These are phyloP conservation scores for Phalloptychus januarius DNA, from an alignment of 2,797 vertebrate genomes.

Conservation along the genomic window DNA sequence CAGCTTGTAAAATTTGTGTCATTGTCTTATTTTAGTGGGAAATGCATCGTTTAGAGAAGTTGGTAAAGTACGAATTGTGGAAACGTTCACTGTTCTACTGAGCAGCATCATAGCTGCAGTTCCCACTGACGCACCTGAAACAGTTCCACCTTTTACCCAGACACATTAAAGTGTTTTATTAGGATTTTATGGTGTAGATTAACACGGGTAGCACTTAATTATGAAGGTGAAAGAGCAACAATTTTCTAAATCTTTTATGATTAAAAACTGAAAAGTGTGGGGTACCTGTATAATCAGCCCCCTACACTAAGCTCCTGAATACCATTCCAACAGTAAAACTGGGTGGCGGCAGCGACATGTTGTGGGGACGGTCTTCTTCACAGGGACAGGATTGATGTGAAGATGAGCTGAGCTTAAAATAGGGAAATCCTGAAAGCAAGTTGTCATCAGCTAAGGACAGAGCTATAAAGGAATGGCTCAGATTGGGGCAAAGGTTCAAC, in stretches of 20 bases:
- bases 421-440: background rate
- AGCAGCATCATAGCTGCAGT: slow-evolving; percentile 22
- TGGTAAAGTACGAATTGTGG: slow-evolving; percentile 3
- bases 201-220: background rate
- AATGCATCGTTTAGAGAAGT: slow-evolving; percentile 14
- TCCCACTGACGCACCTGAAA: slow-evolving; percentile 10
- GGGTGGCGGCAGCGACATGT: background rate
- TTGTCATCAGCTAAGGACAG: background rate
- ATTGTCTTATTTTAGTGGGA: background rate
- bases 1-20: slow-evolving; percentile 22
- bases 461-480: background rate
- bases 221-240: slow-evolving; percentile 7
- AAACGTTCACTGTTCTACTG: background rate
- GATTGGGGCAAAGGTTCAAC: background rate
- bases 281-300: background rate
- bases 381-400: background rate
- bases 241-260: background rate
- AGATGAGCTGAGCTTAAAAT: background rate
- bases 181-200: slow-evolving; percentile 15
- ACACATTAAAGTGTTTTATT: background rate
- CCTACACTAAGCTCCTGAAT: background rate
- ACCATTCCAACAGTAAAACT: background rate
- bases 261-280: background rate
- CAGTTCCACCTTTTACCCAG: background rate
- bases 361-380: background rate